Percentiles rank a stretch among this genome's conserved stretches.
Conservation (phyloP, 2,113 vertebrate genomes). For the Apaloderma vittatum region DNA sequence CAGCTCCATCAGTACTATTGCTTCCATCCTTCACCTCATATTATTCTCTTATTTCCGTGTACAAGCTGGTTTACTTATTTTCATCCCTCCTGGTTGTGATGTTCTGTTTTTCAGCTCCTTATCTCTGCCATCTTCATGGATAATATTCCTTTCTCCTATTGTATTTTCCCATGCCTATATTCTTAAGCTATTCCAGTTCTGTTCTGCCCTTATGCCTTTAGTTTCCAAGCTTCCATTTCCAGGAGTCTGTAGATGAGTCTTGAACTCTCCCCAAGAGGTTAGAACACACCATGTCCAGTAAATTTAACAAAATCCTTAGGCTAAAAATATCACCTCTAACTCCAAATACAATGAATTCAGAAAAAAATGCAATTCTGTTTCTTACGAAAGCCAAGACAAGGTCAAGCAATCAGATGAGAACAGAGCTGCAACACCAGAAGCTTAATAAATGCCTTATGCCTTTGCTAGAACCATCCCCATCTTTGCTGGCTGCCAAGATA, state of each 20-base stretch:
- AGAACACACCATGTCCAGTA: neutral
- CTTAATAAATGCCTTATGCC: neutral
- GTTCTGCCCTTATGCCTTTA: neutral
- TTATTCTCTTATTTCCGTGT: neutral
- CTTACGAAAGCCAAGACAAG: neutral
- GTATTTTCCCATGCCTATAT: neutral
- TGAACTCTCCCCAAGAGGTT: neutral
- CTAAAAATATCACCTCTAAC: neutral
- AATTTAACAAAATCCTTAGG: neutral
- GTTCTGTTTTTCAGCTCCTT: neutral
- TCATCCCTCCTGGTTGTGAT: neutral
- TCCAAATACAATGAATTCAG: neutral
- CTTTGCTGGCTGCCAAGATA: neutral
- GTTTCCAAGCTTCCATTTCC: neutral
- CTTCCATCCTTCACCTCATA: neutral
- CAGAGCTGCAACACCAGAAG: neutral
- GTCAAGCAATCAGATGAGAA: neutral
- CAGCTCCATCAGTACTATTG: neutral
- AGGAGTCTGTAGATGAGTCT: neutral
- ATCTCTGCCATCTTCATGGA: neutral
- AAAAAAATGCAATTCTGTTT: neutral
- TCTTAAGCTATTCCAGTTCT: neutral
- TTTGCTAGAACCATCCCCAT: neutral
- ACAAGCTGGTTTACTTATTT: neutral
- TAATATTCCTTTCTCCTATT: neutral